Percentiles rank a stretch among this genome's conserved stretches.
These are phyloP conservation scores for Tupiocoris notatus DNA, from an alignment of 2,888 invertebrate species.

Conservation along the genomic window DNA sequence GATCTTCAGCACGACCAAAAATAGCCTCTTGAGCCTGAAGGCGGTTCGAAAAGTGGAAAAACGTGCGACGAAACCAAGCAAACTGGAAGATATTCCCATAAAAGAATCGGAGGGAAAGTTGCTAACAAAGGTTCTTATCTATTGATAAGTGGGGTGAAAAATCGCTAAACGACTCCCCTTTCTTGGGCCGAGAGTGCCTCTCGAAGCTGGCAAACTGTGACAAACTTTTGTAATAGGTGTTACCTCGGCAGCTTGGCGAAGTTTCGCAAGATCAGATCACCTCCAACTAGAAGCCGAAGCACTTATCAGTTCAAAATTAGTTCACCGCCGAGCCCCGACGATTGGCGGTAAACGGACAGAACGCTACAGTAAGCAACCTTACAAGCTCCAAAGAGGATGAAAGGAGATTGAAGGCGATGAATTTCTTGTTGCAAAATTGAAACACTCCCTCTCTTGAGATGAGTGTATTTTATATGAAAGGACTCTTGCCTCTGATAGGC, in stretches of 20 bases:
- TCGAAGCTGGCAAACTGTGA: constrained; percentile 29
- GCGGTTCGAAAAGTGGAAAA: too few species aligned
- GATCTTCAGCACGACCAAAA: too few species aligned
- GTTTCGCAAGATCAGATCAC: constrained; percentile 31
- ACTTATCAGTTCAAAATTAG: constrained; percentile 36
- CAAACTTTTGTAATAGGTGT: constrained; percentile 35
- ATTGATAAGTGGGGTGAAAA: too few species aligned
- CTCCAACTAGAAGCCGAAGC: constrained; percentile 29
- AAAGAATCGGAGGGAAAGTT: too few species aligned
- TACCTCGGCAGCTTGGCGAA: constrained; percentile 28
- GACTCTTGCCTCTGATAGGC: too few species aligned
- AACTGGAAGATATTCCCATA: too few species aligned
- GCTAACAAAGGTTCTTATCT: too few species aligned
- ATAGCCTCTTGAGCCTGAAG: too few species aligned
- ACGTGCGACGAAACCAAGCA: too few species aligned
- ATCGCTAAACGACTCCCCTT: not conserved
- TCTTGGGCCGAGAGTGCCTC: not conserved
- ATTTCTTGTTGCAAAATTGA: too few species aligned
- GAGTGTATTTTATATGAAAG: too few species aligned
- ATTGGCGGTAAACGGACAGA: constrained; percentile 15
- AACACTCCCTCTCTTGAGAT: too few species aligned
- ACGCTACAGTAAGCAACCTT: not conserved
- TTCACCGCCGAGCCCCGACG: constrained; percentile 24
- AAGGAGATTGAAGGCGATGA: constrained; percentile 22
- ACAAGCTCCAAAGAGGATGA: not conserved